Evolutionary conservation across 1,140 invertebrate genomes (phyloP).

Genomic region (Leptoteleia sp.): DNA sequence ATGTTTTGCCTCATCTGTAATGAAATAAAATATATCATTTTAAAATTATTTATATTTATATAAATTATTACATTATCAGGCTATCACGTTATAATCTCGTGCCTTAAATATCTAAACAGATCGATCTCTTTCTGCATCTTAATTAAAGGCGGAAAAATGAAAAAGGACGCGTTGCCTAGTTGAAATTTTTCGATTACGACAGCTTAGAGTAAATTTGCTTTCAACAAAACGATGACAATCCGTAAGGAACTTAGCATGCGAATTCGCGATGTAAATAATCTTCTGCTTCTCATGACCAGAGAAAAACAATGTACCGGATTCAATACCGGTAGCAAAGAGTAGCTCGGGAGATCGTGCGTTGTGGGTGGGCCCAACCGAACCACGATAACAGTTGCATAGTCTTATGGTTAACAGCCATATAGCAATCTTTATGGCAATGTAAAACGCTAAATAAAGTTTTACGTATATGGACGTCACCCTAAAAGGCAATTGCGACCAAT

Average conservation of each 20-base stretch:
- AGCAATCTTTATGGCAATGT: conserved; percentile 75
- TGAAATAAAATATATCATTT: too few species aligned
- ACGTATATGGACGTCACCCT: conserved; percentile 60
- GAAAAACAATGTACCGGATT: conserved; percentile 81
- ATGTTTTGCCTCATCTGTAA: too few species aligned
- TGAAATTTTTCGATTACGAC: too few species aligned
- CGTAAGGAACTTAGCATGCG: conserved; percentile 33
- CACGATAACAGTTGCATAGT: conserved; percentile 73
- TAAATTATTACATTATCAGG: too few species aligned
- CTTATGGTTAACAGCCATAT: conserved; percentile 69
- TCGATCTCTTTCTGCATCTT: too few species aligned
- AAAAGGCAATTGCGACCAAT: conserved; percentile 45
- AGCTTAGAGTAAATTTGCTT: too few species aligned
- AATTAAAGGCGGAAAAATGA: too few species aligned
- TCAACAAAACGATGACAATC: conserved; percentile 39
- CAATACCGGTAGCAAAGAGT: conserved; percentile 80
- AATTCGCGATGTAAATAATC: conserved; percentile 78
- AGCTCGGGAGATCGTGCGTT: conserved; percentile 77
- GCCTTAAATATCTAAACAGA: too few species aligned
- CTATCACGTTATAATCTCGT: too few species aligned
- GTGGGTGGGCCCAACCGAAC: conserved; percentile 78
- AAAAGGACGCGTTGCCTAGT: too few species aligned
- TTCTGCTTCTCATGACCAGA: conserved; percentile 75
- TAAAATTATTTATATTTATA: too few species aligned
- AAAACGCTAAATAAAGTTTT: conserved; percentile 72